Conservation (phyloP, 1,140 invertebrate genomes). For the Xylocopa sonorina region DNA sequence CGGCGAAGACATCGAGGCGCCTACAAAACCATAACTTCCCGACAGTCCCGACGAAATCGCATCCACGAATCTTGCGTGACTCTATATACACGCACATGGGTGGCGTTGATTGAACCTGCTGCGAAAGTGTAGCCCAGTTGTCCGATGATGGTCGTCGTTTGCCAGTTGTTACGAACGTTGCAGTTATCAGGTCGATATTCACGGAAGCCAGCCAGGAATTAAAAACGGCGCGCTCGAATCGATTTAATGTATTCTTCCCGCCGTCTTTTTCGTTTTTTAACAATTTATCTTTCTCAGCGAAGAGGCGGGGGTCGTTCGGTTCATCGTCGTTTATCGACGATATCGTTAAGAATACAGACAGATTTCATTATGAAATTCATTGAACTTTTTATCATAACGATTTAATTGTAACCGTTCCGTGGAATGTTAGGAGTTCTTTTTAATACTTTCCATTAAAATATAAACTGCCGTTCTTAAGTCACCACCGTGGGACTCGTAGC, state of each 20-base stretch:
- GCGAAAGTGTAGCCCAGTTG: slow-evolving; percentile 26
- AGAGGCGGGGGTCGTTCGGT: background rate
- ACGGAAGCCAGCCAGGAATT: background rate
- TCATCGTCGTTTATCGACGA: background rate
- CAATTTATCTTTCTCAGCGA: background rate
- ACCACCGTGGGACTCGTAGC: slow-evolving; percentile 1
- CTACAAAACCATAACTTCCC: slow-evolving; percentile 60
- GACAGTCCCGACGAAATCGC: slow-evolving; percentile 59
- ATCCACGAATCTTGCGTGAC: slow-evolving; percentile 71
- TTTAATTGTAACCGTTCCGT: background rate
- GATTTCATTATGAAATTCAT: no score
- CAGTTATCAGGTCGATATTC: background rate
- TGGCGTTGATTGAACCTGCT: slow-evolving; percentile 24
- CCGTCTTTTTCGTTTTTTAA: background rate
- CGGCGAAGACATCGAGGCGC: slow-evolving; percentile 73
- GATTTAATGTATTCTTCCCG: background rate
- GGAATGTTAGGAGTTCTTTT: background rate
- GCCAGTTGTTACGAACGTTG: no score
- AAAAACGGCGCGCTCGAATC: background rate
- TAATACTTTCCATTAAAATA: slow-evolving; percentile 3
- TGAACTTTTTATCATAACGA: no score
- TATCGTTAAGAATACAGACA: no score
- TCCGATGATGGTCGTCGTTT: slow-evolving; percentile 6
- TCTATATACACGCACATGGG: background rate
- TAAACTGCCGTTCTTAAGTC: background rate